These are phyloP conservation scores for Sebastes elongatus DNA, from an alignment of 2,797 vertebrate species.

Conservation along the genomic window DNA sequence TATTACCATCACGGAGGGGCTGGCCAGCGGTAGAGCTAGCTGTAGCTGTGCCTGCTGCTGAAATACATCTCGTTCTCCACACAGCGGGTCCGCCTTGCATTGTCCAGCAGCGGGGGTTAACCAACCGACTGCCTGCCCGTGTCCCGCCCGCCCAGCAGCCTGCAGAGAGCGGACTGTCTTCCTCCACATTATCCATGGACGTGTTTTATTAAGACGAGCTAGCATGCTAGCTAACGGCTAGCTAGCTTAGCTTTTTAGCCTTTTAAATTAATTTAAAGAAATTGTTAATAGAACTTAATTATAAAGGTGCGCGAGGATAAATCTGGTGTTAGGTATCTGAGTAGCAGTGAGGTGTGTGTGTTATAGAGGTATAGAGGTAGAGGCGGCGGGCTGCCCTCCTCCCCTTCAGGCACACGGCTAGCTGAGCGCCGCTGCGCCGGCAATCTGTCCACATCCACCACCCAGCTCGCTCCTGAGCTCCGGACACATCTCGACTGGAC, in stretches of 20 bases:
- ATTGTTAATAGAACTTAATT: not conserved
- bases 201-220: conserved; percentile 73
- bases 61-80: conserved; percentile 44
- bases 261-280: conserved; percentile 40
- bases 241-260: conserved; percentile 60
- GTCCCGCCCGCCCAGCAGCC: conserved; percentile 36
- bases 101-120: conserved; percentile 4
- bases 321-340: too few relatives aligned
- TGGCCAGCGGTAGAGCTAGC: conserved; percentile 70
- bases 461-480: conserved; percentile 19
- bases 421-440: conserved; percentile 58
- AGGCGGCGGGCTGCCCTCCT: conserved; percentile 68
- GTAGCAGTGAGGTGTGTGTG: too few relatives aligned
- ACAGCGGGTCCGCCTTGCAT: conserved; percentile 3
- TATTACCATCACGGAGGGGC: conserved; percentile 81
- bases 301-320: too few relatives aligned
- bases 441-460: conserved; percentile 42
- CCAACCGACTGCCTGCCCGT: conserved; percentile 26
- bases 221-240: conserved; percentile 72
- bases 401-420: conserved; percentile 60
- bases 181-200: conserved; percentile 62
- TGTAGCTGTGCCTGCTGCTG: conserved; percentile 60
- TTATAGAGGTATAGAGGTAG: not conserved
- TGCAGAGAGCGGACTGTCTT: conserved; percentile 57
- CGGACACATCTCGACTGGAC: conserved; percentile 35